Evolutionary conservation across 2,113 vertebrate genomes (phyloP).

Genomic region (Saiga tatarica): DNA sequence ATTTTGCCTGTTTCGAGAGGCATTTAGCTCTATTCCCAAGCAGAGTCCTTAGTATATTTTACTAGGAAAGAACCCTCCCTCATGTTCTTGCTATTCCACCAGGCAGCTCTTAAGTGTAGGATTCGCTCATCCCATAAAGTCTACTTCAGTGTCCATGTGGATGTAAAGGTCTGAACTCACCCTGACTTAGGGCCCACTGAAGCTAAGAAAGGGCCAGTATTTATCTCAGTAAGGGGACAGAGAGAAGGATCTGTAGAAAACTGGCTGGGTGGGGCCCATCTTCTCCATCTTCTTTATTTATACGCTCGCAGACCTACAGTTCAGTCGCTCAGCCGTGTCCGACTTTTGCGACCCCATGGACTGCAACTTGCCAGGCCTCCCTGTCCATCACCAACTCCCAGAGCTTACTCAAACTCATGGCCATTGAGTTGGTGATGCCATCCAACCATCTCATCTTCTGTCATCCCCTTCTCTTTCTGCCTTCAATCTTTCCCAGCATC

Average conservation of each 20-base stretch:
- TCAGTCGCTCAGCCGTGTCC: not conserved
- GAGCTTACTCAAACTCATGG: not conserved
- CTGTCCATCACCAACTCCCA: not conserved
- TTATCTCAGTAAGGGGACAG: not conserved
- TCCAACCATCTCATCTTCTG: not conserved
- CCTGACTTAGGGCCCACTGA: not conserved
- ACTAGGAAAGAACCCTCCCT: not conserved
- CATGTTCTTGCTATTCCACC: not conserved
- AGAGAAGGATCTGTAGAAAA: not conserved
- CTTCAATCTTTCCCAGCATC: not conserved
- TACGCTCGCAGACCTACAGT: not conserved
- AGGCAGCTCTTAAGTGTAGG: not conserved
- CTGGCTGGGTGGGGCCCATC: not conserved
- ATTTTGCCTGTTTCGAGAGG: constrained; percentile 35
- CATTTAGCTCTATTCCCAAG: not conserved
- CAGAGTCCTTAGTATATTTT: not conserved
- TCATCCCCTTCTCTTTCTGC: not conserved
- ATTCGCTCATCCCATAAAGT: not conserved
- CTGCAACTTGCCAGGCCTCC: not conserved
- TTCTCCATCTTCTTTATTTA: not conserved
- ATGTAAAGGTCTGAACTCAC: not conserved
- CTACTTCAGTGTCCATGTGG: not conserved
- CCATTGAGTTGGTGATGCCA: not conserved
- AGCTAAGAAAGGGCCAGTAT: not conserved
- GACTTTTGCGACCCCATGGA: not conserved